A percentile compares a stretch with the other conserved stretches of the same genome.
These are phyloP conservation scores for Xestia xanthographa DNA, from an alignment of 2,888 invertebrate species.

Conservation along the genomic window DNA sequence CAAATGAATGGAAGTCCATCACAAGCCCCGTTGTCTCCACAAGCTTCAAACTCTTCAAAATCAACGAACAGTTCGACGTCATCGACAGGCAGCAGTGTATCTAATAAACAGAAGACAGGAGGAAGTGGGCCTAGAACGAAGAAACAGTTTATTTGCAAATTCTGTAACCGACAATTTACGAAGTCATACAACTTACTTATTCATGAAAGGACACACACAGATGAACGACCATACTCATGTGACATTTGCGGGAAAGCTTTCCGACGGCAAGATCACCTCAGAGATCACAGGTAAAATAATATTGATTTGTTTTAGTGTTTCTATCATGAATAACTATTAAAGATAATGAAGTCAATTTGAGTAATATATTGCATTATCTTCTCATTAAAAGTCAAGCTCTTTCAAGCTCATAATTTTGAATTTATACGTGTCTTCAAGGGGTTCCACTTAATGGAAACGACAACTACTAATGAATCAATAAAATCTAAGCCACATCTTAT, in stretches of 20 bases:
- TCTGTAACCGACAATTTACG: slow-evolving; percentile 99
- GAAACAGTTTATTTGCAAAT: slow-evolving; percentile 99
- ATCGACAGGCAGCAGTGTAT: slow-evolving; percentile 84
- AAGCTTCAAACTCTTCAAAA: slow-evolving; percentile 86
- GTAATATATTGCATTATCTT: slow-evolving; percentile 37
- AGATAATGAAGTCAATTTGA: slow-evolving; percentile 42
- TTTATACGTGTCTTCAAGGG: slow-evolving; percentile 56
- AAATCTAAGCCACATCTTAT: slow-evolving; percentile 68
- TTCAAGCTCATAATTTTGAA: slow-evolving; percentile 56
- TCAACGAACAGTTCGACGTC: slow-evolving; percentile 87
- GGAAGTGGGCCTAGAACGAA: slow-evolving; percentile 95
- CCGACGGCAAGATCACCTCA: slow-evolving; percentile 98
- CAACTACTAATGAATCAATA: slow-evolving; percentile 72
- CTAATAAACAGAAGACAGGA: slow-evolving; percentile 86
- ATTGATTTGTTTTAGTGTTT: slow-evolving; percentile 61
- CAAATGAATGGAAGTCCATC: slow-evolving; percentile 88
- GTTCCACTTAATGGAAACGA: slow-evolving; percentile 61
- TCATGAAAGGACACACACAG: slow-evolving; percentile 99
- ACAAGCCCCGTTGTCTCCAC: slow-evolving; percentile 86
- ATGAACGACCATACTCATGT: slow-evolving; percentile 99
- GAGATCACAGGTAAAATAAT: slow-evolving; percentile 95
- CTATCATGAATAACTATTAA: slow-evolving; percentile 32
- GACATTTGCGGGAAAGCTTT: slow-evolving; percentile 99
- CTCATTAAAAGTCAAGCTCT: slow-evolving; percentile 34
- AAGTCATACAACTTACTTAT: slow-evolving; percentile 99